phyloP scores from a whole-genome alignment of 2,888 invertebrate species.

The Ormia ochracea region DNA sequence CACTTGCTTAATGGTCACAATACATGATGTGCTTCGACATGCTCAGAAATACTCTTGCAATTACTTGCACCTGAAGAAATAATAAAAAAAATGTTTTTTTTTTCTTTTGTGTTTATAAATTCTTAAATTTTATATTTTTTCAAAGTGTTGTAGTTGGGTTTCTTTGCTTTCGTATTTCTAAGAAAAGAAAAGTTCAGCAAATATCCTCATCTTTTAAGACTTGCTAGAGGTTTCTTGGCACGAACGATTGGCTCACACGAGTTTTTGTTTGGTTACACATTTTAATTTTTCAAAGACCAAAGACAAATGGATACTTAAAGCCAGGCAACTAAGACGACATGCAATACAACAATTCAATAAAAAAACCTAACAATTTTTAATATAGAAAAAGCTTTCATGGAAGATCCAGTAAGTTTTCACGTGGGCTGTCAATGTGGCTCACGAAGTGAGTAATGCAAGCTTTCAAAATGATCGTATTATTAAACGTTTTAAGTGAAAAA shows the following conservation, averaged over 20 bases:
- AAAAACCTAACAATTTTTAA: too few species aligned
- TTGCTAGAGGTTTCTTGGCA: slow-evolving; percentile 29
- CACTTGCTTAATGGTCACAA: slow-evolving; percentile 57
- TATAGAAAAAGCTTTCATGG: too few species aligned
- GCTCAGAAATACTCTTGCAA: background rate
- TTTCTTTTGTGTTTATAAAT: background rate
- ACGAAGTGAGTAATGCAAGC: too few species aligned
- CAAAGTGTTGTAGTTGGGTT: background rate
- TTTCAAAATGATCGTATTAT: too few species aligned
- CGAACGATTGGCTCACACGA: slow-evolving; percentile 1
- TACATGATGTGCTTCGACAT: background rate
- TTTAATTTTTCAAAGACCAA: slow-evolving; percentile 8
- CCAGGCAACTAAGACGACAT: too few species aligned
- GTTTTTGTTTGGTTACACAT: background rate
- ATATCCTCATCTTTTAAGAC: slow-evolving; percentile 19
- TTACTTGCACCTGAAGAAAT: background rate
- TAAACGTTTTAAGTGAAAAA: too few species aligned
- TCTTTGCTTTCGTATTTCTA: background rate
- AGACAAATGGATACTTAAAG: background rate
- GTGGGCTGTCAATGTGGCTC: too few species aligned
- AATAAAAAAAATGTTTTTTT: background rate
- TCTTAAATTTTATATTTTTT: slow-evolving; percentile 11
- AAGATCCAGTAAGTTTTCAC: too few species aligned
- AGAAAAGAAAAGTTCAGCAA: background rate
- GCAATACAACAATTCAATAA: too few species aligned